Base-by-base conservation (phyloP, 1,140 invertebrate species). In the Microplitis mediator region DNA sequence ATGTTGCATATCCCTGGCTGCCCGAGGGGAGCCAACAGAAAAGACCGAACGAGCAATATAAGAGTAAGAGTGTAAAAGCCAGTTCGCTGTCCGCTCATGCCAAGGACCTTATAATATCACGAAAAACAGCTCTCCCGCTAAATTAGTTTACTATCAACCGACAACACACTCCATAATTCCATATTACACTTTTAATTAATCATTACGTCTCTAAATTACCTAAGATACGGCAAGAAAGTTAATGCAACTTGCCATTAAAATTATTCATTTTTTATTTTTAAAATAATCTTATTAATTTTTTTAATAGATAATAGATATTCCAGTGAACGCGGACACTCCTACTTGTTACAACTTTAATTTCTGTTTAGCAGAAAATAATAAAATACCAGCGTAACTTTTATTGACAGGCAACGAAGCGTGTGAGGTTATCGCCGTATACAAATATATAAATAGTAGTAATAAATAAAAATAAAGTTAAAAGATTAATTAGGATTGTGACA, bases 1-100 rank as follows among this genome's bases (percentile, higher is more conserved):
- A 80, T 81, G 74, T 77, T 72, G 32, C 71, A 76, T 79, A 45
- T 45, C 39, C 39, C 39, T 9, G 39, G 39, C 8, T 45, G 76
- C 76, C 75, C 76, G 72, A 71, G 76, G 72, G 31, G 50, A 66
- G 16, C 14, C 16, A 56, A 3, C 14, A 1, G 3, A 23, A 16
- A 14, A 56, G 16, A 56, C n/a, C n/a, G 16, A 56, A 56, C n/a
- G n/a, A 56, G 16, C 6, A 16, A 56, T 13, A 56, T 56, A 56
- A 16, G n/a, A 14, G 16, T 16, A 56, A 56, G 52, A 14, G 6
- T 23, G 45, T 13, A 23, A 66, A 52, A 66, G 39, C 6, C 52
- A 9, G 23, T 14, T 32, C 39, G 39, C 39, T 3, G 39, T 6
- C 39, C 39, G 39, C 39, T 67, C 2, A 14, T 67, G 65, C 65